Conservation (phyloP, 2,888 invertebrate genomes). For the Spisula subtruncata region DNA sequence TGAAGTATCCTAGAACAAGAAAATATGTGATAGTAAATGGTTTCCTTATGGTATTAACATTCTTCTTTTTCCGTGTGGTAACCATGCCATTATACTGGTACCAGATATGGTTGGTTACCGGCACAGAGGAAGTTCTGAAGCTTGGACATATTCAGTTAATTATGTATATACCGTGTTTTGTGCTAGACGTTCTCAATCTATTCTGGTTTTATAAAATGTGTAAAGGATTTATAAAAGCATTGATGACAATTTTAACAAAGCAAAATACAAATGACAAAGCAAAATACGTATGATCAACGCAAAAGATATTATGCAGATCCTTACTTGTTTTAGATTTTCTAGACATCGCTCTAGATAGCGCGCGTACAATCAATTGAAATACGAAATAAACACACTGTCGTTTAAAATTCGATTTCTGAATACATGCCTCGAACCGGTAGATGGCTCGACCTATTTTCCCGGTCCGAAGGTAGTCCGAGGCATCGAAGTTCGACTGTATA, state of each 20-base stretch:
- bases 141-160: slow-evolving; percentile 85
- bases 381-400: too few species aligned
- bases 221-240: slow-evolving; percentile 81
- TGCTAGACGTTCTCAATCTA: slow-evolving; percentile 85
- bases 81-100: slow-evolving; percentile 86
- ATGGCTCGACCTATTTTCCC: too few species aligned
- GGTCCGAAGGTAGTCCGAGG: too few species aligned
- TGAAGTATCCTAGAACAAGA: slow-evolving; percentile 81
- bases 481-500: too few species aligned
- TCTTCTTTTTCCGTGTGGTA: slow-evolving; percentile 85
- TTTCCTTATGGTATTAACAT: slow-evolving; percentile 85
- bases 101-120: slow-evolving; percentile 84
- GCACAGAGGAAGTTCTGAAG: slow-evolving; percentile 79
- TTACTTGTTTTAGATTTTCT: too few species aligned
- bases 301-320: neutral
- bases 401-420: too few species aligned
- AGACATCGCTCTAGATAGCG: too few species aligned
- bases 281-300: neutral
- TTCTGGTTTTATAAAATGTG: slow-evolving; percentile 86
- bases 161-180: slow-evolving; percentile 84
- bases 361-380: too few species aligned
- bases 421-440: too few species aligned
- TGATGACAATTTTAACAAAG: slow-evolving; percentile 47
- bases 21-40: slow-evolving; percentile 84
- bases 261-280: neutral